Base-by-base conservation (phyloP, 2,888 invertebrate genomes). In the Fragum sueziense region DNA sequence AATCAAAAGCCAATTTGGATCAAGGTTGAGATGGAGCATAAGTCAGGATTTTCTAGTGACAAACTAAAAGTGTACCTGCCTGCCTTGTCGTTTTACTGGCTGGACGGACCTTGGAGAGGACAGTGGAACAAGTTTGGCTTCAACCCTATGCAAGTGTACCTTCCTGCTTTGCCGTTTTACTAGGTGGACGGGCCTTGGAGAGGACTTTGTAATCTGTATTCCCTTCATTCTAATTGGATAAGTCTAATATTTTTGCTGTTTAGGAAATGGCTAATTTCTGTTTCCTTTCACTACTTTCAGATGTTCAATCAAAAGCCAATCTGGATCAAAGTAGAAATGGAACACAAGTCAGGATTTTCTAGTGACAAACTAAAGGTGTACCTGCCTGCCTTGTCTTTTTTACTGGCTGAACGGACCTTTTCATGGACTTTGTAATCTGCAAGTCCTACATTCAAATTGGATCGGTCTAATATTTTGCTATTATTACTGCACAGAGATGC, bases 381-480 rank as follows among this genome's bases (percentile, higher is more conserved):
- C 20, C 94, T 98, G 77, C 98, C 99, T 0, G 95, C 96, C 33
- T 93, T 97, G 3, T 97, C 97, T 0, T 97, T n/a, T 97, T 92
- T 97, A 97, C 91, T 97, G 96, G 93, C 94, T 95, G 72, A 96
- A 95, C 81, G 99, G 99, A 0, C 99, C 93, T 0, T 99, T 98
- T 98, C 95, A 98, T 84, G 95, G 96, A 71, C 95, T 97, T 91
- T 99, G 99, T 97, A 96, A 97, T n/a, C n/a, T n/a, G n/a, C n/a
- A n/a, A n/a, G n/a, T n/a, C n/a, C n/a, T n/a, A n/a, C n/a, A n/a
- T n/a, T n/a, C n/a, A n/a, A n/a, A n/a, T n/a, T n/a, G n/a, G n/a
- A n/a, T n/a, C n/a, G n/a, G n/a, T n/a, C n/a, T n/a, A n/a, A n/a
- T n/a, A n/a, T n/a, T n/a, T n/a, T n/a, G n/a, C n/a, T n/a, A n/a